Base-by-base conservation (phyloP, 2,113 vertebrate species). In the Aldabrachelys gigantea region DNA sequence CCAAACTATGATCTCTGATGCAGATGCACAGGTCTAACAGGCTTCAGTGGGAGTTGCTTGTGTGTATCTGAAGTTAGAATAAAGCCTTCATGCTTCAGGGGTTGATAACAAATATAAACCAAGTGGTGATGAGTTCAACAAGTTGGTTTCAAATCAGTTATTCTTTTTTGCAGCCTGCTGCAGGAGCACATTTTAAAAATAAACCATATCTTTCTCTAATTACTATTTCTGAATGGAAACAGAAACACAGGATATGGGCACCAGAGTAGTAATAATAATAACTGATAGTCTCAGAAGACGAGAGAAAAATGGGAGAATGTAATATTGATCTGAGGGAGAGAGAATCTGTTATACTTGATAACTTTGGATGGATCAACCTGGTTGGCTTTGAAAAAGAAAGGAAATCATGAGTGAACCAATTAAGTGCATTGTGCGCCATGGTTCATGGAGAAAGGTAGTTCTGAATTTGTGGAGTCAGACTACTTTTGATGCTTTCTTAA, bases 161-260 rank as follows among this genome's bases (percentile, higher is more conserved):
- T 75, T 82, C 14, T 89, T 88, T 88, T 96, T 95, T 44, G 10
- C 80, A 94, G 83, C 80, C 84, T 88, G 54, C 21, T 82, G 83
- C 90, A 90, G 83, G 80, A 92, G 75, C 89, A 87, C 89, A 90
- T 97, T 95, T 93, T 95, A 89, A 53, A 92, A 94, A 95, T 95
- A 96, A 97, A 92, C 93, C 84, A 85, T 96, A 95, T 91, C 82
- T 97, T 94, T 90, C 41, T 84, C 10, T 41, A 41, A 94, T 96
- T 97, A 96, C 82, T 80, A 95, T 9, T 75, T 95, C 95, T 97
- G 87, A 94, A 25, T 97, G n/a, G 65, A 97, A 95, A 59, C 50
- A 94, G 76, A 12, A 82, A 56, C 96, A 75, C 89, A 96, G 95
- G 92, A 96, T 95, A 96, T 95, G 14, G 53, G 85, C 78, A 50